Evolutionary conservation across 2,113 vertebrate genomes (phyloP), one percentile per base, ranked within the genome.

Genomic region (Nanorana parkeri): DNA sequence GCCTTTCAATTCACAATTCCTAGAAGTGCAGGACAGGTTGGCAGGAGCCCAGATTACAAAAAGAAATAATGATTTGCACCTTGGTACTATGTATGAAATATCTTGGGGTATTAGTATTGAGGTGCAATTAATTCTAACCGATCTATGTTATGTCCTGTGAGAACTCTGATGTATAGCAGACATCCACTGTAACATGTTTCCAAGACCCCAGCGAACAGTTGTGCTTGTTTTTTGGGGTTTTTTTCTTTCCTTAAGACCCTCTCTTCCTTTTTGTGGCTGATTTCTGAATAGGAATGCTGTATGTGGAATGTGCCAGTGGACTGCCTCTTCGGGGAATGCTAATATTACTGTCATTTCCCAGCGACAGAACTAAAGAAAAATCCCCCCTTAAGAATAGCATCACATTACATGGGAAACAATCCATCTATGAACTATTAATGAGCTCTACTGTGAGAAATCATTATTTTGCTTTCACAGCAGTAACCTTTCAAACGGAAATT

Each of bases 301-400:
- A 65, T 61, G 77, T 41, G 65, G 32, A 80, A 69, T 51, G 64
- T 41, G 65, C 65, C 65, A 68, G 32, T 47, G 51, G 54, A 68
- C 65, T 20, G 21, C 69, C 51, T 79, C 77, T 68, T 68, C 19
- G 60, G 77, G 77, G 77, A 68, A 28, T 69, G 54, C 65, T 69
- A 69, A 80, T 69, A 41, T 69, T 80, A 58, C n/a, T 61, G 51
- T 80, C 52, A 17, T 29, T 80, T 80, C n/a, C 78, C 78, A 80
- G 29, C 54, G 58, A 68, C 29, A 26, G 20, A 47, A 41, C 21
- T 23, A 52, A 47, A 76, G 73, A 61, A 78, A 79, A 77, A 32
- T 54, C 63, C 66, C 29, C 65, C 51, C 4, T 4, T 4, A 58
- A 56, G 60, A 64, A n/a, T 13, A 68, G 65, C 28, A 28, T 55